Evolutionary conservation across 1,140 invertebrate genomes (phyloP).

Genomic region (Drosophila lacteicornis): DNA sequence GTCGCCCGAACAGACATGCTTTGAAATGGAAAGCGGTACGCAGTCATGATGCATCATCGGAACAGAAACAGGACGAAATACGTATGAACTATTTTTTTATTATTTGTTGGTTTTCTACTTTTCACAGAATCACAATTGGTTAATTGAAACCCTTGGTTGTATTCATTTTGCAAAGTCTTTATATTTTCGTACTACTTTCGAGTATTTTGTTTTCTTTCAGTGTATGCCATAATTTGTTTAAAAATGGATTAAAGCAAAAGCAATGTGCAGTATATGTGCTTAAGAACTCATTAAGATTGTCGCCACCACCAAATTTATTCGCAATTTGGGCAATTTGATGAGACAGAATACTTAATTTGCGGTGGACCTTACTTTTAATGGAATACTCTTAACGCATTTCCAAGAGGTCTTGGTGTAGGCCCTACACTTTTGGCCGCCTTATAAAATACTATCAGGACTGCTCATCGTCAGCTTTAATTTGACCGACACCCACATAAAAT

Average conservation of each 20-base stretch:
- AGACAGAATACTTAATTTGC: conserved; percentile 17
- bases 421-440: background rate
- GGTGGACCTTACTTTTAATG: conserved; percentile 17
- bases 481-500: conserved; percentile 45
- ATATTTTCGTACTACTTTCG: background rate
- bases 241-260: conserved; percentile 54
- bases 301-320: conserved; percentile 30
- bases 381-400: background rate
- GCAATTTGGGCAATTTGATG: conserved; percentile 8
- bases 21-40: conserved; percentile 1
- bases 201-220: background rate
- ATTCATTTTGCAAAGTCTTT: background rate
- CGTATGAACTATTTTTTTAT: background rate
- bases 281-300: conserved; percentile 53
- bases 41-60: conserved; percentile 9
- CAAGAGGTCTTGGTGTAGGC: background rate
- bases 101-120: background rate
- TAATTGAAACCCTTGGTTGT: background rate
- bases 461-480: conserved; percentile 15
- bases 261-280: conserved; percentile 52
- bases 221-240: conserved; percentile 32
- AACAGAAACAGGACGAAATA: background rate
- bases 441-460: background rate
- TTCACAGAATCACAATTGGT: background rate
- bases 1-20: conserved; percentile 27